These are phyloP conservation scores for Drosophila rufa DNA, from an alignment of 1,140 invertebrate genomes.

Conservation along the genomic window DNA sequence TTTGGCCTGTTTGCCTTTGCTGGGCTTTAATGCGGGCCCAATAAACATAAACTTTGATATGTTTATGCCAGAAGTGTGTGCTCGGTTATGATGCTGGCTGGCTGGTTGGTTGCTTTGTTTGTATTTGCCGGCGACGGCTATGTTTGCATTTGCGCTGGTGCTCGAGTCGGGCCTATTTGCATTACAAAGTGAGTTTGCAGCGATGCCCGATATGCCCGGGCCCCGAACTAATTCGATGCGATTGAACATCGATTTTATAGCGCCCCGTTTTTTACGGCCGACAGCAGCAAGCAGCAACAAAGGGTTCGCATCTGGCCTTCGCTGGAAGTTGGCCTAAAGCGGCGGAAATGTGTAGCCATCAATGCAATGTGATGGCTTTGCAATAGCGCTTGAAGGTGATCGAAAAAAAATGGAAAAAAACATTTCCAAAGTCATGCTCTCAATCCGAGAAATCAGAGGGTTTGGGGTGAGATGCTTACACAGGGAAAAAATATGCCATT, in stretches of 20 bases:
- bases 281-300: conserved; percentile 27
- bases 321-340: conserved; percentile 53
- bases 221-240: conserved; percentile 64
- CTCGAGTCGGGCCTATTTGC: conserved; percentile 62
- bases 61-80: conserved; percentile 73
- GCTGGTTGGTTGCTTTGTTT: conserved; percentile 16
- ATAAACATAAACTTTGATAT: conserved; percentile 81
- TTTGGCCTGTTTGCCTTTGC: conserved; percentile 20
- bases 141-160: conserved; percentile 36
- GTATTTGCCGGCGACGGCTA: conserved; percentile 34
- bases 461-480: conserved; percentile 2
- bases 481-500: background rate
- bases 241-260: conserved; percentile 79
- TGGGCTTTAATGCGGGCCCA: conserved; percentile 51
- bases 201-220: conserved; percentile 18
- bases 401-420: conserved; percentile 10
- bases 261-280: conserved; percentile 50
- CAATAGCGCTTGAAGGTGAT: conserved; percentile 45
- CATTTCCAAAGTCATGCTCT: conserved; percentile 47
- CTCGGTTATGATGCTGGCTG: conserved; percentile 14
- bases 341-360: conserved; percentile 55
- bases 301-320: conserved; percentile 58
- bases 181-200: conserved; percentile 77
- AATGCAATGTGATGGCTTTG: conserved; percentile 54
- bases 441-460: conserved; percentile 31